Conservation (phyloP, 2,888 invertebrate species). For the Philopedon plagiatum region DNA sequence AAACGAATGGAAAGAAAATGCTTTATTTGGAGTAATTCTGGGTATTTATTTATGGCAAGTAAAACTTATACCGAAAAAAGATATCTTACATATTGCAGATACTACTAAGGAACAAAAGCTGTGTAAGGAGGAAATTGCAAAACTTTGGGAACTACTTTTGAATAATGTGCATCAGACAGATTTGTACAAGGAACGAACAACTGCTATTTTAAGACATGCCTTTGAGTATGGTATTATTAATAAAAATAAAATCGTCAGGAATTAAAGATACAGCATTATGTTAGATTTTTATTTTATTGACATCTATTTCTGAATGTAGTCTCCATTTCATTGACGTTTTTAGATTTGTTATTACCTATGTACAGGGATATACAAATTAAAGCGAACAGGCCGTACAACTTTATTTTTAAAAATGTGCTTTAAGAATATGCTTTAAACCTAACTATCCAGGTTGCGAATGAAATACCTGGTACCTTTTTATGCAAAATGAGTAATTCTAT, state of each 20-base stretch:
- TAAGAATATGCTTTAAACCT: too few species aligned
- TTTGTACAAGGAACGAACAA: neutral
- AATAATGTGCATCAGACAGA: neutral
- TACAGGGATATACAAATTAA: too few species aligned
- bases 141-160: neutral
- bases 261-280: neutral
- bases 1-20: constrained; percentile 44
- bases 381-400: too few species aligned
- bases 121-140: neutral
- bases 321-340: too few species aligned
- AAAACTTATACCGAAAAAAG: constrained; percentile 33
- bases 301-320: too few species aligned
- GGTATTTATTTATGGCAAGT: constrained; percentile 28
- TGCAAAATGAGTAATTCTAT: too few species aligned
- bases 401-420: too few species aligned
- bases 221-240: constrained; percentile 27
- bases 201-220: constrained; percentile 31
- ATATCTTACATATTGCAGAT: neutral
- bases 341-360: too few species aligned
- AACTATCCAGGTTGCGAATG: too few species aligned
- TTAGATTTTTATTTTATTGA: too few species aligned
- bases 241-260: too few species aligned
- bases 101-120: neutral
- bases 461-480: too few species aligned
- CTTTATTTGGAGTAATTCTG: constrained; percentile 34